These are phyloP conservation scores for Sapajus apella DNA, from an alignment of 2,113 vertebrate genomes.

Conservation along the genomic window DNA sequence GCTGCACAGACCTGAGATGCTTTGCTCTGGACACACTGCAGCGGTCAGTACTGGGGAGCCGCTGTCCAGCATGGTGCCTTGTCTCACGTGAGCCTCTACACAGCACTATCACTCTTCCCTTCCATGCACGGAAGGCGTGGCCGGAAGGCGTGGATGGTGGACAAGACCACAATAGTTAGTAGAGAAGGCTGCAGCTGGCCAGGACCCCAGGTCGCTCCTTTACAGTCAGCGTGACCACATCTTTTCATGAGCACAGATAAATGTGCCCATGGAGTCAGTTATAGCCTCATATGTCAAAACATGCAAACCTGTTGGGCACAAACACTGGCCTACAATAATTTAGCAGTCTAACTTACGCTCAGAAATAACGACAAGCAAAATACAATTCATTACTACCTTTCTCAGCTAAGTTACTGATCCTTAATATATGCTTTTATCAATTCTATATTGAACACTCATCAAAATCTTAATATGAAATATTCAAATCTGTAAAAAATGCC, in stretches of 20 bases:
- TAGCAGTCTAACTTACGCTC: neutral
- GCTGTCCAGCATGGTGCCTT: rapidly evolving
- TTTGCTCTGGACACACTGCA: neutral
- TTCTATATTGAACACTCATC: neutral
- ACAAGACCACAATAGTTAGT: rapidly evolving
- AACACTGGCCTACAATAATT: rapidly evolving
- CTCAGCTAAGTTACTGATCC: neutral
- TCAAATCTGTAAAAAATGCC: neutral
- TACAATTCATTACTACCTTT: rapidly evolving
- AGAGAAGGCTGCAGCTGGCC: neutral
- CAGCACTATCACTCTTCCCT: rapidly evolving
- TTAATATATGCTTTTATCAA: neutral
- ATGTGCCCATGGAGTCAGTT: rapidly evolving
- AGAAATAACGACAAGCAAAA: neutral
- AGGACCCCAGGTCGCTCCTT: rapidly evolving
- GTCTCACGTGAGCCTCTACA: rapidly evolving
- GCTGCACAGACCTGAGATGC: too few species aligned
- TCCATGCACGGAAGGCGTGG: rapidly evolving
- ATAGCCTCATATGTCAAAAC: rapidly evolving
- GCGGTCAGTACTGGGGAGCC: too few species aligned
- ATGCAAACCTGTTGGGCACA: neutral
- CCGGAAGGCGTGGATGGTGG: rapidly evolving
- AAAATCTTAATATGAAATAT: neutral
- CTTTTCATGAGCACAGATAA: rapidly evolving
- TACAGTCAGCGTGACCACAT: rapidly evolving